These are phyloP conservation scores for Eristalis tenax DNA, from an alignment of 2,888 invertebrate genomes.

Conservation along the genomic window DNA sequence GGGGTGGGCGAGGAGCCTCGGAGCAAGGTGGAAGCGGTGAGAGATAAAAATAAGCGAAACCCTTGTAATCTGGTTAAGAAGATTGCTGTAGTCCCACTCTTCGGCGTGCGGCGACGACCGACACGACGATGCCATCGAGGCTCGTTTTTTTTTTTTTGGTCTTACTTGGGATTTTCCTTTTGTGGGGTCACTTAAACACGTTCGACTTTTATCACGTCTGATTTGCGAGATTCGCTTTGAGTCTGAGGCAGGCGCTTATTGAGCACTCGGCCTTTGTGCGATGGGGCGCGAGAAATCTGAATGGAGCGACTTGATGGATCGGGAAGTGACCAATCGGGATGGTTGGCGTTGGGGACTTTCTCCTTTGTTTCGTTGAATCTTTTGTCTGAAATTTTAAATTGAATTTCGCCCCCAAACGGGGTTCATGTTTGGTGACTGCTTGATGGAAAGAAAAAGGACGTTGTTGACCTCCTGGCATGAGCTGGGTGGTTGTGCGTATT, in stretches of 20 bases:
- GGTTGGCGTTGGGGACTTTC: no score
- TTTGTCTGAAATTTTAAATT: neutral
- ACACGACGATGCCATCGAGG: slow-evolving; percentile 9
- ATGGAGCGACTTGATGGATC: slow-evolving; percentile 13
- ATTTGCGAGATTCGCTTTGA: slow-evolving; percentile 34
- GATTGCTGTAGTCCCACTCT: slow-evolving; percentile 28
- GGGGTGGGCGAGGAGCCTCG: neutral
- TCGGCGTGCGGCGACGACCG: neutral
- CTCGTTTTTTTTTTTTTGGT: slow-evolving; percentile 20
- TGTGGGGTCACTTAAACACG: slow-evolving; percentile 13
- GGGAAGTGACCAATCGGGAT: slow-evolving; percentile 16
- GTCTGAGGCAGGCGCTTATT: neutral
- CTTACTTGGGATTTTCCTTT: slow-evolving; percentile 41
- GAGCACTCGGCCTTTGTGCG: slow-evolving; percentile 9
- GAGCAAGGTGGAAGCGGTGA: slow-evolving; percentile 11
- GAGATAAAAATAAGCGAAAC: slow-evolving; percentile 63
- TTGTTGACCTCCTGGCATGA: neutral
- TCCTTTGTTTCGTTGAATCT: neutral
- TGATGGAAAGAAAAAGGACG: neutral
- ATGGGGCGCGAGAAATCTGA: neutral
- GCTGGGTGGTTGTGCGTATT: neutral
- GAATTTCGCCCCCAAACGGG: neutral
- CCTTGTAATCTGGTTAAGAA: slow-evolving; percentile 66
- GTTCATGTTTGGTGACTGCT: neutral
- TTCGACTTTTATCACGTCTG: slow-evolving; percentile 35